These are phyloP conservation scores for Mesorhabditis sp. DNA, from an alignment of 2,888 invertebrate species.

Conservation along the genomic window DNA sequence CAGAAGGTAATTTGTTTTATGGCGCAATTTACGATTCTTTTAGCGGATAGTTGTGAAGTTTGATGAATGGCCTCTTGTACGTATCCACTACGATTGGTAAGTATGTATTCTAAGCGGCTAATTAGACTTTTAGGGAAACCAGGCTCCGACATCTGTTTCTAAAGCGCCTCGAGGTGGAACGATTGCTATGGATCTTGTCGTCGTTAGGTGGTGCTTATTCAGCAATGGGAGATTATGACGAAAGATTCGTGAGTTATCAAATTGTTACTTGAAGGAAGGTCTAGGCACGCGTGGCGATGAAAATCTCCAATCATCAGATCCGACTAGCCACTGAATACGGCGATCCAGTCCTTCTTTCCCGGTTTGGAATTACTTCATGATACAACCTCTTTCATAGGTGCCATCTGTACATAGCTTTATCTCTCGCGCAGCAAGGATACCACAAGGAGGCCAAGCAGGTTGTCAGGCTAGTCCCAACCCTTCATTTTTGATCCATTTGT, in stretches of 20 bases:
- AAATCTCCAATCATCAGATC: slow-evolving; percentile 69
- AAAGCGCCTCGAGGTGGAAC: slow-evolving; percentile 69
- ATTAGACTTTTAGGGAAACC: slow-evolving; percentile 23
- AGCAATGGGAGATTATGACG: slow-evolving; percentile 80
- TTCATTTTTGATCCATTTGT: not conserved
- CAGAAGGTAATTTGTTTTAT: too few relatives aligned
- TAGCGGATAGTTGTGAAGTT: too few relatives aligned
- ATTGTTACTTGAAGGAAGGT: slow-evolving; percentile 2
- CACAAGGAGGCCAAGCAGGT: slow-evolving; percentile 58
- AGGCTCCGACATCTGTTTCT: slow-evolving; percentile 23
- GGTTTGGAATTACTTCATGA: slow-evolving; percentile 36
- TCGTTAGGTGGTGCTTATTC: slow-evolving; percentile 94
- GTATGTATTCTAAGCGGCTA: too few relatives aligned
- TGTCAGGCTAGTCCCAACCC: slow-evolving; percentile 18
- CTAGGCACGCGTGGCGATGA: slow-evolving; percentile 80
- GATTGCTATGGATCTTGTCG: slow-evolving; percentile 87
- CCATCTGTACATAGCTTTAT: slow-evolving; percentile 79
- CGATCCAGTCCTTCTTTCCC: slow-evolving; percentile 75
- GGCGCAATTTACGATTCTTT: too few relatives aligned
- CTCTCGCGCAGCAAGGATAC: slow-evolving; percentile 77
- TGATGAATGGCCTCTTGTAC: too few relatives aligned
- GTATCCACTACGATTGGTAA: too few relatives aligned
- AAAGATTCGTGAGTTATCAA: slow-evolving; percentile 19
- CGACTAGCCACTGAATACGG: slow-evolving; percentile 75
- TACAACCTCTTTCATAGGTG: slow-evolving; percentile 65